Evolutionary conservation across 2,797 vertebrate species (phyloP), one percentile per base, ranked within the genome.

Genomic region (Chiroxiphia lanceolata): DNA sequence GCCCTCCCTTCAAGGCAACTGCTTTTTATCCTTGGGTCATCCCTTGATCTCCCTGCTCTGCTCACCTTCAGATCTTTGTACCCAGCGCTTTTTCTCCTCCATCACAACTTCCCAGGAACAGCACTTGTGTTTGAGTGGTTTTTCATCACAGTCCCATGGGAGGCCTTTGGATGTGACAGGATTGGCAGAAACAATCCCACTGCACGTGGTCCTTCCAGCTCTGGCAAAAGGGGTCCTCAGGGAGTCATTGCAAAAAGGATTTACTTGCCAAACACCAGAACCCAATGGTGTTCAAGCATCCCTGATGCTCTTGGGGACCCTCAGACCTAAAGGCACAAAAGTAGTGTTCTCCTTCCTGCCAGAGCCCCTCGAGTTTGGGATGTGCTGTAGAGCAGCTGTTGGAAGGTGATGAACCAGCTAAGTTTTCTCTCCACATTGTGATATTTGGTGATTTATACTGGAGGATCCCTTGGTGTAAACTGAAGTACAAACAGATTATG

Each of bases 401-500:
- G 7, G 20, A 53, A 61, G 81, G 23, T 34, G 51, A 38, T 17
- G 10, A 20, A 47, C 20, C 26, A 74, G n/a, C 42, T 76, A 16
- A 2, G 10, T n/a, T 83, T 77, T 77, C 59, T 91, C 15, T 84
- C 22, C 31, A 47, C 36, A 4, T 12, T 20, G 18, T 47, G 44
- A 8, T 23, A 11, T 11, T 33, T 34, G 31, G n/a, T 60, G 57
- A 40, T 22, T 90, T 59, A 25, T 47, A 23, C 27, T 26, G 29
- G 31, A n/a, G 45, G 20, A 18, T 67, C 31, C 54, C 33, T 27
- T 25, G 44, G 22, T 75, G 13, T 75, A 48, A 86, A 18, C 31
- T 27, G 29, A 79, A 78, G 20, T 26, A 42, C 8, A 60, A 57
- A 5, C 6, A 15, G 26, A 11, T 26, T 5, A 5, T 0, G 6